Percentiles rank a stretch among this genome's conserved stretches.
These are phyloP conservation scores for Podargus strigoides DNA, from an alignment of 2,797 vertebrate species.

Conservation along the genomic window DNA sequence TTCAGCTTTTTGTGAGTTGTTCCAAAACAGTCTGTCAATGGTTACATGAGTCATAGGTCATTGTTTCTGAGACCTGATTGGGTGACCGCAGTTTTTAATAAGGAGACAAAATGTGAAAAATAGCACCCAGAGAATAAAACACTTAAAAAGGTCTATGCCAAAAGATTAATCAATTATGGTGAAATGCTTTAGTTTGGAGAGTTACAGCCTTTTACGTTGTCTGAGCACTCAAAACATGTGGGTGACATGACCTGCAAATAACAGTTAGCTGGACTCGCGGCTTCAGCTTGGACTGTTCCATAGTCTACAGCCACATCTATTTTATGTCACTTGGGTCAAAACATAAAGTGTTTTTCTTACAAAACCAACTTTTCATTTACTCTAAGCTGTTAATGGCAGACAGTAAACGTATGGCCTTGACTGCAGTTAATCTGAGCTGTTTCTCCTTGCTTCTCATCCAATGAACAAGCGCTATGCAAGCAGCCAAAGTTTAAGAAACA, in stretches of 20 bases:
- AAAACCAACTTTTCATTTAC: not conserved
- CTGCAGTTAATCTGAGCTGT: not conserved
- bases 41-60: slow-evolving; percentile 58
- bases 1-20: slow-evolving; percentile 47
- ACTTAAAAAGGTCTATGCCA: slow-evolving; percentile 26
- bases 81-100: slow-evolving; percentile 10
- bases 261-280: not conserved
- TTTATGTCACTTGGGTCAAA: not conserved
- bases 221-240: slow-evolving; percentile 8
- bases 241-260: slow-evolving; percentile 21
- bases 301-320: not conserved
- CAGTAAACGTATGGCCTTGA: not conserved
- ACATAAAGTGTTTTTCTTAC: not conserved
- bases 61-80: slow-evolving; percentile 22
- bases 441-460: not conserved
- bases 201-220: not conserved
- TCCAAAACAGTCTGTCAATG: slow-evolving; percentile 60
- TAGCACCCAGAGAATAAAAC: slow-evolving; percentile 51
- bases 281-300: not conserved
- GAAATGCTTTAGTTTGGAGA: slow-evolving; percentile 3
- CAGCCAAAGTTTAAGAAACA: not conserved
- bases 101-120: slow-evolving; percentile 48
- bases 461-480: not conserved
- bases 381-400: not conserved
- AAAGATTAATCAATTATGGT: slow-evolving; percentile 53